These are phyloP conservation scores for Edolisoma coerulescens DNA, from an alignment of 2,113 vertebrate species.

Conservation along the genomic window DNA sequence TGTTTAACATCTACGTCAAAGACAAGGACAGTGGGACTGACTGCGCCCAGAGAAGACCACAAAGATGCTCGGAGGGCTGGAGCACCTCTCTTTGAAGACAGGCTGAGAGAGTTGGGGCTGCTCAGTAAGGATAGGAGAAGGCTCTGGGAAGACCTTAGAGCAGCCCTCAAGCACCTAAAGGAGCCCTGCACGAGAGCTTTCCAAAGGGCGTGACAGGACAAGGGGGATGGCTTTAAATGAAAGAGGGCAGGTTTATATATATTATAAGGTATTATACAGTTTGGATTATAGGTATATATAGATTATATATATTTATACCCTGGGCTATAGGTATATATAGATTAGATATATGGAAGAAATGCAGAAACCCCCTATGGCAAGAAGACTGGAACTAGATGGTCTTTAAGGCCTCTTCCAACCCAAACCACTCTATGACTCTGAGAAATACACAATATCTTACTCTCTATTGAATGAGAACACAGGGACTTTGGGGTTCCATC, in stretches of 20 bases:
- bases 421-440: not conserved
- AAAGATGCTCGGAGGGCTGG: not conserved
- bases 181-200: not conserved
- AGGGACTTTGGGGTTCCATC: not conserved
- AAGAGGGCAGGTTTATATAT: not conserved
- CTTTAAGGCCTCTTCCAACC: not conserved
- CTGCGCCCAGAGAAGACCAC: not conserved
- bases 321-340: not conserved
- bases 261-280: not conserved
- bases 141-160: not conserved
- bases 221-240: not conserved
- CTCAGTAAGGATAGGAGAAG: not conserved
- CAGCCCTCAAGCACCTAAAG: not conserved
- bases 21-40: not conserved
- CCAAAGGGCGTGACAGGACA: not conserved
- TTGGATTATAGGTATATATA: not conserved
- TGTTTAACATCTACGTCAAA: not conserved
- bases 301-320: not conserved
- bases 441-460: not conserved
- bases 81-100: not conserved
- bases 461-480: not conserved
- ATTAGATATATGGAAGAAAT: not conserved
- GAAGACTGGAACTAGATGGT: not conserved
- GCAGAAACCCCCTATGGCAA: not conserved
- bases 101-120: not conserved